phyloP scores from a whole-genome alignment of 2,888 invertebrate genomes.

The Blomia tropicalis region DNA sequence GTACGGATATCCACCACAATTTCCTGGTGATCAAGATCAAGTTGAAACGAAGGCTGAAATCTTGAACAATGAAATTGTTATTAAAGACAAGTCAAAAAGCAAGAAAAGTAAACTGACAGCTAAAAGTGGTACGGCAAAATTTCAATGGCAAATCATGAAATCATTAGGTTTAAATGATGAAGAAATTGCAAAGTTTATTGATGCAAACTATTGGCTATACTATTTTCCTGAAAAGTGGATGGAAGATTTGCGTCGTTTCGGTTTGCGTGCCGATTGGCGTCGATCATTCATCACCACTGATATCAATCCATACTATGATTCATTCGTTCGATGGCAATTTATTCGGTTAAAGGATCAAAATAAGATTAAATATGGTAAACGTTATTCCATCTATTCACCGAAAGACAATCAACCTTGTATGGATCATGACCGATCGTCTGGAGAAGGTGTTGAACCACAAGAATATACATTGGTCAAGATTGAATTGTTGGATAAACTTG shows the following conservation, averaged over 20 bases:
- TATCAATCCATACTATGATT: constrained; percentile 90
- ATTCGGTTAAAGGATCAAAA: constrained; percentile 62
- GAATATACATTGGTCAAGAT: constrained; percentile 95
- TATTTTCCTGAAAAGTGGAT: constrained; percentile 87
- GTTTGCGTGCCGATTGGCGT: constrained; percentile 91
- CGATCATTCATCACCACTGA: constrained; percentile 96
- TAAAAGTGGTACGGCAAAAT: constrained; percentile 71
- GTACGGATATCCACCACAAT: constrained; percentile 79
- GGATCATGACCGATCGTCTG: constrained; percentile 92
- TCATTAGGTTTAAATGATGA: constrained; percentile 71
- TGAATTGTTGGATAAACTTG: constrained; percentile 53
- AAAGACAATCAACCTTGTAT: constrained; percentile 96
- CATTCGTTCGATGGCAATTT: constrained; percentile 95
- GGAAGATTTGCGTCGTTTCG: constrained; percentile 68
- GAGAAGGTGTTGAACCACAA: constrained; percentile 94
- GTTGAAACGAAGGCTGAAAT: constrained; percentile 37
- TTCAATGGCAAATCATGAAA: constrained; percentile 98
- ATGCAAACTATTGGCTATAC: constrained; percentile 79
- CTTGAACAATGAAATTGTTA: constrained; percentile 36
- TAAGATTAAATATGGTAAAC: constrained; percentile 88
- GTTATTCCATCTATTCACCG: constrained; percentile 89
- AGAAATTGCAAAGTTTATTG: constrained; percentile 81
- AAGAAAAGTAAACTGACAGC: constrained; percentile 89
- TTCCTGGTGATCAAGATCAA: constrained; percentile 47
- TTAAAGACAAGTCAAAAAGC: constrained; percentile 37